phyloP scores from a whole-genome alignment of 2,888 invertebrate genomes.

The Cephus spinipes region DNA sequence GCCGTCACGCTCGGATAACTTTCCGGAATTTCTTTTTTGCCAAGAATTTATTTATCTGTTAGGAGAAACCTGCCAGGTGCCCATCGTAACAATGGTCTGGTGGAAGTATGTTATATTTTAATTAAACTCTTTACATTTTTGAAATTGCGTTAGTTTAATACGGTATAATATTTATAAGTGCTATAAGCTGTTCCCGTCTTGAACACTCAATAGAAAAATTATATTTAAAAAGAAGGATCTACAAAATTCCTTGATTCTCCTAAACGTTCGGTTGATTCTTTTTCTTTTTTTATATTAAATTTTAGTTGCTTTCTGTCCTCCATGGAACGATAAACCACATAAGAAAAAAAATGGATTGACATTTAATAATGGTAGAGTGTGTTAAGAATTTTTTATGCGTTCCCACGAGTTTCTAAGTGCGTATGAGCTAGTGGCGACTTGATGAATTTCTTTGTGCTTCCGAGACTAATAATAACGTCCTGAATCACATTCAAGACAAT shows the following conservation, averaged over 20 bases:
- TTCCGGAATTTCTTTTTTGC: slow-evolving; percentile 1
- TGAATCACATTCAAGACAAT: slow-evolving; percentile 4
- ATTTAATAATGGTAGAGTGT: background rate
- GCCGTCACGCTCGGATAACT: background rate
- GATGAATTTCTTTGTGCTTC: background rate
- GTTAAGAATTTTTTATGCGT: background rate
- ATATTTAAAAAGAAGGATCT: background rate
- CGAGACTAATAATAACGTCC: slow-evolving; percentile 5
- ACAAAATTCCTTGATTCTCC: background rate
- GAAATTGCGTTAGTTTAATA: background rate
- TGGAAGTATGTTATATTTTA: background rate
- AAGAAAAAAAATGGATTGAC: background rate
- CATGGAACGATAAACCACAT: background rate
- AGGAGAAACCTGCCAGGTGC: background rate
- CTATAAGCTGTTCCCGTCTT: background rate
- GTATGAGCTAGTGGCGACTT: background rate
- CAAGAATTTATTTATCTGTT: background rate
- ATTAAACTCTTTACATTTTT: background rate
- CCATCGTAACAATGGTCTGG: background rate
- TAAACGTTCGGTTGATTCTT: background rate
- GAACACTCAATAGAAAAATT: background rate
- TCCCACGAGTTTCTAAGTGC: background rate
- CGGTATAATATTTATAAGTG: background rate
- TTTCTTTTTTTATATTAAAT: background rate
- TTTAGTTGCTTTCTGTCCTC: background rate